Base-by-base conservation (phyloP, 2,113 vertebrate species). In the Grammomys surdaster region DNA sequence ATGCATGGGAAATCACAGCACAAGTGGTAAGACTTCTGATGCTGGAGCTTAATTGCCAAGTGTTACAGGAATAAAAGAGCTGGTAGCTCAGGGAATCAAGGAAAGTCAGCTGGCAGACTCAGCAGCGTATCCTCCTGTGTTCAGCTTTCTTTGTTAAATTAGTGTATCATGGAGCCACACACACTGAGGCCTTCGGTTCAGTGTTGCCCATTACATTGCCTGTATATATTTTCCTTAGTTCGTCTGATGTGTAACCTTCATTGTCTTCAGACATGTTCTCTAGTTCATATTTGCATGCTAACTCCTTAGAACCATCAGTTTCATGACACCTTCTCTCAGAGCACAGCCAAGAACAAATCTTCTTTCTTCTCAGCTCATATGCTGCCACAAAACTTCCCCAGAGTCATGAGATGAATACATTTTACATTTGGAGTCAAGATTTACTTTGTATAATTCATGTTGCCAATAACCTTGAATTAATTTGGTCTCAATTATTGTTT, bases 351-450 rank as follows among this genome's bases (percentile, higher is more conserved):
- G 82, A 65, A 33, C 88, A 90, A 48, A 46, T 63, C 90, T 69
- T 88, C 43, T 26, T 92, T 70, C 72, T 91, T 86, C 46, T 91
- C 88, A 48, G 36, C 76, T 89, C 75, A n/a, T 88, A 63, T 95
- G 95, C 76, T 94, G 43, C 77, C 65, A 91, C 72, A 89, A 31
- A 93, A 92, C 33, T 95, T 94, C 56, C 65, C 56, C 24, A 54
- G 65, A 87, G 22, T 88, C 77, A 90, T 69, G n/a, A 93, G 78
- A 70, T 93, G 51, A 94, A 90, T 93, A 72, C 24, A 90, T 94
- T 95, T 85, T 65, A n/a, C 8, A 33, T 88, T 85, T 56, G 33
- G n/a, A 91, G 24, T 82, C 33, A 88, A 90, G 81, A 88, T 93
- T 88, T 77, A 72, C 69, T 78, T 95, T 63, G 2, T 40, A 75